A percentile compares a stretch with the other conserved stretches of the same genome.
These are phyloP conservation scores for Boloria euphrosyne DNA, from an alignment of 2,888 invertebrate species.

Conservation along the genomic window DNA sequence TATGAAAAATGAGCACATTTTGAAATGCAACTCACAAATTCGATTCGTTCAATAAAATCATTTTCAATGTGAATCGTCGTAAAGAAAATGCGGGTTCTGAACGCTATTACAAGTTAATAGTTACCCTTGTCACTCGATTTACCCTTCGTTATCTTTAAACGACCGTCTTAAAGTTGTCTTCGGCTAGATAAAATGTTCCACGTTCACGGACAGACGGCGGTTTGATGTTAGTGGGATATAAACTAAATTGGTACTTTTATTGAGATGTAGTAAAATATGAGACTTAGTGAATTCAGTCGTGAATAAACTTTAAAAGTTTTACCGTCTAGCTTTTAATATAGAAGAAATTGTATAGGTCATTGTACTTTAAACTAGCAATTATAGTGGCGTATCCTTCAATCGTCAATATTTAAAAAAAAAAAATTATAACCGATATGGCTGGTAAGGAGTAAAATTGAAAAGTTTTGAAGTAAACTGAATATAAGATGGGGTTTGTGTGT, in stretches of 20 bases:
- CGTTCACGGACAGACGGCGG: not conserved
- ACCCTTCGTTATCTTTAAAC: conserved; percentile 19
- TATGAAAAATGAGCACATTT: too few species aligned
- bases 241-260: not conserved
- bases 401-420: too few species aligned
- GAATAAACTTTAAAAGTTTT: too few species aligned
- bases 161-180: conserved; percentile 17
- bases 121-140: conserved; percentile 18
- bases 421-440: too few species aligned
- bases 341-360: too few species aligned
- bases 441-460: too few species aligned
- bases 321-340: too few species aligned
- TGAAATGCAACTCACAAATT: not conserved
- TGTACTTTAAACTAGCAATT: too few species aligned
- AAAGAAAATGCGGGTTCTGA: conserved; percentile 27
- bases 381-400: too few species aligned
- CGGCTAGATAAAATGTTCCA: conserved; percentile 10
- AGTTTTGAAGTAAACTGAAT: too few species aligned
- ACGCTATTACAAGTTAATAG: conserved; percentile 20
- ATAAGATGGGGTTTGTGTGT: too few species aligned
- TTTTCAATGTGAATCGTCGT: not conserved
- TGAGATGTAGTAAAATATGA: not conserved
- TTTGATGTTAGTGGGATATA: not conserved
- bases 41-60: conserved; percentile 1
- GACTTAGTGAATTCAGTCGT: too few species aligned